Evolutionary conservation across 2,113 vertebrate genomes (phyloP).

Genomic region (Vulpes lagopus): DNA sequence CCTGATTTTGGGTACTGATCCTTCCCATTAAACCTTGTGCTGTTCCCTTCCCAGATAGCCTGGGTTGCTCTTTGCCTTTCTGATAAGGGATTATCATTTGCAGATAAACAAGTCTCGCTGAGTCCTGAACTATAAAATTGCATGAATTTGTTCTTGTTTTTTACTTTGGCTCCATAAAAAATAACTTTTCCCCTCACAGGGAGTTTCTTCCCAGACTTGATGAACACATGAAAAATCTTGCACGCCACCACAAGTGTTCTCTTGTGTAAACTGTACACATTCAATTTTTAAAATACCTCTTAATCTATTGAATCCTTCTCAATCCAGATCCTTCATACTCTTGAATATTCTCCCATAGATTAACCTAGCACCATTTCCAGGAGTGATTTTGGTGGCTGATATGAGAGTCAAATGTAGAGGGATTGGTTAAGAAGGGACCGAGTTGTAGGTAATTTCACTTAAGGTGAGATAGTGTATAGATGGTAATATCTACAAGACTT

Average conservation of each 20-base stretch:
- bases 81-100: background rate
- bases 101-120: background rate
- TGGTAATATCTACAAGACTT: background rate
- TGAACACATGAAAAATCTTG: background rate
- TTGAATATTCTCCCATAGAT: background rate
- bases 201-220: constrained; percentile 8
- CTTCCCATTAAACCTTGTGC: background rate
- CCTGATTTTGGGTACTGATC: background rate
- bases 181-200: background rate
- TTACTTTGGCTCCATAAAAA: background rate
- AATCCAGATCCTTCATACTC: background rate
- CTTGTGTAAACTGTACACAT: background rate
- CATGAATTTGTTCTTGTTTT: background rate
- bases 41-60: background rate
- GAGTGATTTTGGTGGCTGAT: background rate
- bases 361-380: background rate
- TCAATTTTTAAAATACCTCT: background rate
- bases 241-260: background rate
- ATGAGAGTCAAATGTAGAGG: background rate
- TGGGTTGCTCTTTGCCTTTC: background rate
- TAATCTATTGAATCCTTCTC: background rate
- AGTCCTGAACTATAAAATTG: background rate
- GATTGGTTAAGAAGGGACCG: background rate
- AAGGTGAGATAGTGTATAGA: background rate
- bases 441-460: background rate